phyloP scores from a whole-genome alignment of 1,140 invertebrate species.

The Pararge aegeria region DNA sequence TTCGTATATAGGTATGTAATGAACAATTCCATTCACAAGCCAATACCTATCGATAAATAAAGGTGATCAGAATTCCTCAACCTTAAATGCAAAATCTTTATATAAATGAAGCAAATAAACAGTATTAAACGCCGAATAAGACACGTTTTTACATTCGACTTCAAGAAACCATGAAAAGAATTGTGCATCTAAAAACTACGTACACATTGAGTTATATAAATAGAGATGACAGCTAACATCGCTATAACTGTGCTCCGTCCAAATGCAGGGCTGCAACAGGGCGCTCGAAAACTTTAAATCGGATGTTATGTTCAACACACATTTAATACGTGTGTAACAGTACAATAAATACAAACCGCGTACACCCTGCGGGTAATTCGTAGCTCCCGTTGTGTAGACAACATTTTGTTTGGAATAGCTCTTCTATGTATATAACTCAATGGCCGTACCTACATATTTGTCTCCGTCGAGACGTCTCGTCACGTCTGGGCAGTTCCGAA shows the following conservation, averaged over 20 bases:
- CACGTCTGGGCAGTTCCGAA: constrained; percentile 65
- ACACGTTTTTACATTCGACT: constrained; percentile 22
- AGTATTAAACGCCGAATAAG: constrained; percentile 20
- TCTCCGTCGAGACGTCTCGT: constrained; percentile 68
- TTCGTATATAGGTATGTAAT: not conserved
- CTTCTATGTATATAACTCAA: too few relatives aligned
- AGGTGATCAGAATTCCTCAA: constrained; percentile 3
- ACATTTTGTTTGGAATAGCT: too few relatives aligned
- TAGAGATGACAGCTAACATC: too few relatives aligned
- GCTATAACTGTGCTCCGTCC: too few relatives aligned
- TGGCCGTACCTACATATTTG: constrained; percentile 63
- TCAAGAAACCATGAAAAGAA: constrained; percentile 50
- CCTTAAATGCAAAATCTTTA: constrained; percentile 9
- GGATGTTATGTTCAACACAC: too few relatives aligned
- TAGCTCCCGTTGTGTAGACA: too few relatives aligned
- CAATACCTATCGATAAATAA: constrained; percentile 3
- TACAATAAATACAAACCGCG: too few relatives aligned
- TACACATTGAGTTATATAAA: too few relatives aligned
- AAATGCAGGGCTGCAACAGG: too few relatives aligned
- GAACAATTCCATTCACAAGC: not conserved
- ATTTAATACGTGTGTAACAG: too few relatives aligned
- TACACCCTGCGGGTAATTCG: too few relatives aligned
- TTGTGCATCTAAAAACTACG: constrained; percentile 66
- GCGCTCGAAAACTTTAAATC: too few relatives aligned
- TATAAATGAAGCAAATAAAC: constrained; percentile 11